Evolutionary conservation across 2,113 vertebrate species (phyloP).

Genomic region (Ictidomys tridecemlineatus): DNA sequence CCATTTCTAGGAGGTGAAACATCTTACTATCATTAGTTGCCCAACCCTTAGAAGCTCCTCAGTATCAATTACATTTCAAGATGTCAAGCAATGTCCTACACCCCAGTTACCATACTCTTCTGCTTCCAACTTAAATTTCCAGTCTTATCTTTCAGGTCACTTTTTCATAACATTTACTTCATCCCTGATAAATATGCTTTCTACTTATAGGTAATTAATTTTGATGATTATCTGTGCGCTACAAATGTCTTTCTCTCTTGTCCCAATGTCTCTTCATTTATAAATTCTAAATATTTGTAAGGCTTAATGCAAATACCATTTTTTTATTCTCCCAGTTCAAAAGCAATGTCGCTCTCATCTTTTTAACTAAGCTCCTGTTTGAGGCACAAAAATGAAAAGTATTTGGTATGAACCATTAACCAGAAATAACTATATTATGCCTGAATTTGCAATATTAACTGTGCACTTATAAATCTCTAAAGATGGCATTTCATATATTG

Average conservation of each 20-base stretch:
- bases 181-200: background rate
- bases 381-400: background rate
- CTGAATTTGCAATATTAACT: conserved; percentile 9
- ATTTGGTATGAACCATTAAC: background rate
- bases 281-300: conserved; percentile 37
- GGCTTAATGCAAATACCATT: background rate
- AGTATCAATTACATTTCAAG: background rate
- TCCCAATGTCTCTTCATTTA: background rate
- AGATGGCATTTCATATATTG: conserved; percentile 28
- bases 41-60: background rate
- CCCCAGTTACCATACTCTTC: too few species aligned
- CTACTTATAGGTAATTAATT: background rate
- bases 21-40: background rate
- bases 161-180: conserved; percentile 5
- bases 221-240: background rate
- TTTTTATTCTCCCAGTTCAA: background rate
- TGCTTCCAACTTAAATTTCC: background rate
- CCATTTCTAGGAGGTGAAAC: background rate
- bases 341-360: background rate
- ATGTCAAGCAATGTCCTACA: background rate
- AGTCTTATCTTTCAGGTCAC: background rate
- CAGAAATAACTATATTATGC: background rate
- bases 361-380: background rate
- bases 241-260: background rate
- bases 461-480: conserved; percentile 26